Evolutionary conservation across 2,113 vertebrate genomes (phyloP), one percentile per base, ranked within the genome.

Genomic region (Condylura cristata): DNA sequence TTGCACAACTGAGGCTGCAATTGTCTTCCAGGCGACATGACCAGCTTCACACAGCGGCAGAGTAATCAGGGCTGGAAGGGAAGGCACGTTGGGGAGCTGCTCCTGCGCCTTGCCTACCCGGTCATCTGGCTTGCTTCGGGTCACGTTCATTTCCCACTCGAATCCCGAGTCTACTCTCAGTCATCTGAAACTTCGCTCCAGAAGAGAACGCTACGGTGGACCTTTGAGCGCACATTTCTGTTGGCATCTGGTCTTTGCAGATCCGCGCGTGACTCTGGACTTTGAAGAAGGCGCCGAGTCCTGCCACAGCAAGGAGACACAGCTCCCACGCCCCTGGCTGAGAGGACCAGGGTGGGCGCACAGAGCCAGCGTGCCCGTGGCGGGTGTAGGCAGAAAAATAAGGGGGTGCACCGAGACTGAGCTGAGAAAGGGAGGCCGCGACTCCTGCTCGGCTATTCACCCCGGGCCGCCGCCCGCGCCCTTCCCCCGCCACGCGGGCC

Each of bases 1-100:
- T 60, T 88, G 8, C 48, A 41, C 46, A 97, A 94, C 5, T 9
- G 8, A 78, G 61, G n/a, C 85, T 82, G 82, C 86, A 81, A 18
- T 61, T 26, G 4, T 46, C 1, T 0, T 86, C 53, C 79, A 56
- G 66, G 44, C 89, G 26, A 75, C 88, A 82, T 9, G 24, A 68
- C 61, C 1, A 12, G 63, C 46, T 56, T 91, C 51, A 30, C 44
- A 44, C 11, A 51, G 39, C 84, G 48, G 28, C n/a, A 1, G 58
- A 93, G 70, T 96, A 75, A 63, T 65, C 90, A 65, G 86, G 83
- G 86, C 46, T 91, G 93, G 71, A 74, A 75, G 1, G 11, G 48
- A 93, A 96, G 75, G 95, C 3, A 79, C 84, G 32, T 39, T 88
- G 75, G 37, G 87, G 32, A 94, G 37, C 17, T 34, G 30, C 79